Conservation (phyloP, 2,113 vertebrate species). For the Ovis aries region ARS-UI_Ramb_v3.0 NC_056055.1:4629001-4629500, state of each 20-base stretch:
- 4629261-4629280: neutral
- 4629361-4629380: neutral
- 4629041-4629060: neutral
- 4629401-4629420: neutral
- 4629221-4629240: neutral
- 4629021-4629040: neutral
- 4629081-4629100: neutral
- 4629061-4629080: neutral
- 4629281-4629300: neutral
- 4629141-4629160: rapidly evolving
- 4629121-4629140: neutral
- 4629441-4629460: rapidly evolving
- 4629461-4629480: rapidly evolving
- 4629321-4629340: neutral
- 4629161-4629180: neutral
- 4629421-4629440: neutral
- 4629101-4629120: neutral
- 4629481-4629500: neutral
- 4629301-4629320: neutral
- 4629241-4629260: neutral
- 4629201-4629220: neutral
- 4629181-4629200: too few relatives aligned
- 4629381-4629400: neutral
- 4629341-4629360: neutral
- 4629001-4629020: neutral